These are phyloP conservation scores for Drosophila ficusphila DNA, from an alignment of 1,140 invertebrate genomes.

Conservation along the genomic window DNA sequence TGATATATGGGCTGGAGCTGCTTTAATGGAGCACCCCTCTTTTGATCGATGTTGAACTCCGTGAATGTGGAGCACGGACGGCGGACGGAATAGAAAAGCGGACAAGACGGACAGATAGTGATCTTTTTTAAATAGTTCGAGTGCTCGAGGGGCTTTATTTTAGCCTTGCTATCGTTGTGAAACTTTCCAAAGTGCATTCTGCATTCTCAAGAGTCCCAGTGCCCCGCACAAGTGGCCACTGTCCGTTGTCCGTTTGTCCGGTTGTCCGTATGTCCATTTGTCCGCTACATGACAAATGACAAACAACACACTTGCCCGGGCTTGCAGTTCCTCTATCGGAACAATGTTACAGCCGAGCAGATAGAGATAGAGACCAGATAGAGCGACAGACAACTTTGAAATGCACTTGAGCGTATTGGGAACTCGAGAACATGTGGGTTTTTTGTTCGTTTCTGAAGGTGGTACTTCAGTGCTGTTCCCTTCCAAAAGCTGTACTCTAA, in stretches of 20 bases:
- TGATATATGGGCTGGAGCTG: conserved; percentile 65
- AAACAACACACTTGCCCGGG: conserved; percentile 30
- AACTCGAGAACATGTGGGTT: conserved; percentile 4
- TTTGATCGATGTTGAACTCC: conserved; percentile 43
- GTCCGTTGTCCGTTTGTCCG: neutral
- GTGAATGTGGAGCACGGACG: conserved; percentile 54
- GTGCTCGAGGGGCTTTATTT: conserved; percentile 10
- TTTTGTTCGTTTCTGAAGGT: neutral
- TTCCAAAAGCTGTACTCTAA: neutral
- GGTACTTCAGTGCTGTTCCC: neutral
- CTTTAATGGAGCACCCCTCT: conserved; percentile 8
- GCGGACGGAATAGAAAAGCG: conserved; percentile 5
- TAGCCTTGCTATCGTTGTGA: conserved; percentile 14
- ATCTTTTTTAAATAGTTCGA: conserved; percentile 22
- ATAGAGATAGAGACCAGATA: conserved; percentile 22
- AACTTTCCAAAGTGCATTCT: conserved; percentile 76
- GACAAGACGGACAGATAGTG: conserved; percentile 44
- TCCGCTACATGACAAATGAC: conserved; percentile 39
- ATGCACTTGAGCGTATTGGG: conserved; percentile 68
- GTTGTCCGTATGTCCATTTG: neutral
- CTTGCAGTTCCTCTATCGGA: conserved; percentile 24
- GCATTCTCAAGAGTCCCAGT: conserved; percentile 39
- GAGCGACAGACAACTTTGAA: conserved; percentile 65
- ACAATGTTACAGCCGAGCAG: conserved; percentile 32
- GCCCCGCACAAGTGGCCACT: conserved; percentile 20